These are phyloP conservation scores for Eretmocerus hayati DNA, from an alignment of 2,888 invertebrate species.

Conservation along the genomic window DNA sequence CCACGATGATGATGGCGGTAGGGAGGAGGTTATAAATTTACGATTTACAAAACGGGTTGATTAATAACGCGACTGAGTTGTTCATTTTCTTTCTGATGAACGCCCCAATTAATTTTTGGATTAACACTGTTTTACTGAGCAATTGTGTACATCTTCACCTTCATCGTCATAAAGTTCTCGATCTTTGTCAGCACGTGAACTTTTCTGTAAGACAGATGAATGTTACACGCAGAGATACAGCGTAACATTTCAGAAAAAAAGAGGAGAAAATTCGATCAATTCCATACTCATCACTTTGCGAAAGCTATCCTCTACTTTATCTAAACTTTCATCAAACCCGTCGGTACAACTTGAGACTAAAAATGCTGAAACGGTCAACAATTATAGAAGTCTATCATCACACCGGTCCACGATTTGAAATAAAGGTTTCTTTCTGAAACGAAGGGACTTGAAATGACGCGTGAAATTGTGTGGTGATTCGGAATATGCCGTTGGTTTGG, in stretches of 20 bases:
- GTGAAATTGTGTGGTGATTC: too few relatives aligned
- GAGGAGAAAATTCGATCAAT: neutral
- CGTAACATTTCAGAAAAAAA: neutral
- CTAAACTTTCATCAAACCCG: too few relatives aligned
- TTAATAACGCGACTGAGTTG: slow-evolving; percentile 15
- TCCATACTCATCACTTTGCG: too few relatives aligned
- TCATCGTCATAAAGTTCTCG: neutral
- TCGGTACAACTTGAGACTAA: too few relatives aligned
- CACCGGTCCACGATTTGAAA: too few relatives aligned
- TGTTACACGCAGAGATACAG: neutral
- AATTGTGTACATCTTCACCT: neutral
- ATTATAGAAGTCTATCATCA: too few relatives aligned
- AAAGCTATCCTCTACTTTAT: too few relatives aligned
- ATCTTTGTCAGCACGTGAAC: neutral
- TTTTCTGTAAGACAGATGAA: neutral
- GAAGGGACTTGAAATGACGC: too few relatives aligned
- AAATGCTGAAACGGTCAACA: too few relatives aligned
- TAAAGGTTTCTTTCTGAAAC: too few relatives aligned
- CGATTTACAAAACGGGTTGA: slow-evolving; percentile 21
- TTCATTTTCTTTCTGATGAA: too few relatives aligned
- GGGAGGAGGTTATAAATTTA: slow-evolving; percentile 5
- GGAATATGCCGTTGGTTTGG: too few relatives aligned
- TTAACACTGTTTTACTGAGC: slow-evolving; percentile 20
- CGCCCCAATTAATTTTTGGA: neutral
- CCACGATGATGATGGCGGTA: neutral